phyloP scores from a whole-genome alignment of 2,888 invertebrate genomes.

The Diploptera punctata region DNA sequence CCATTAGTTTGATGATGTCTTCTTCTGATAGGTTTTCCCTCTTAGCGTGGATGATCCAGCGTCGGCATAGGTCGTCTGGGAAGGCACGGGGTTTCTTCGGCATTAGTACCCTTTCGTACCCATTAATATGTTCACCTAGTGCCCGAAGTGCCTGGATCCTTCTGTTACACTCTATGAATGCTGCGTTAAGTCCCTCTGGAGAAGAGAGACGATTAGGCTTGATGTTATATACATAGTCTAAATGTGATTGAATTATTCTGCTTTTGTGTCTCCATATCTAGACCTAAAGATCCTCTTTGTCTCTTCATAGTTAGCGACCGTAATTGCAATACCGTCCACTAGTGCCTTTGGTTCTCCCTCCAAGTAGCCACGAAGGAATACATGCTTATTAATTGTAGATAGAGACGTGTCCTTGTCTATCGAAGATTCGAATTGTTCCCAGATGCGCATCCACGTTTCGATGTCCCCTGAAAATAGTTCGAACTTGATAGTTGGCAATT shows the following conservation, averaged over 20 bases:
- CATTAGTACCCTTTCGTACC: neutral
- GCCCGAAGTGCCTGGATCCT: neutral
- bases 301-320: neutral
- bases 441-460: neutral
- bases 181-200: neutral
- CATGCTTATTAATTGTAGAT: slow-evolving; percentile 20
- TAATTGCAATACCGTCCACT: slow-evolving; percentile 10
- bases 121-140: neutral
- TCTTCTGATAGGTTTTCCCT: neutral
- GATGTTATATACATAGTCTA: neutral
- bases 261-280: neutral
- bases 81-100: neutral
- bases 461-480: neutral
- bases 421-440: slow-evolving; percentile 12
- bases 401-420: neutral
- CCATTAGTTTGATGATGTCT: neutral
- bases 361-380: neutral
- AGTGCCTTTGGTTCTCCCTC: slow-evolving; percentile 11
- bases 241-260: slow-evolving; percentile 8
- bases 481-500: no score
- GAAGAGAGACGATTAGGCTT: neutral
- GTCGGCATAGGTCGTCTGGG: neutral
- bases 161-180: neutral
- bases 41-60: neutral
- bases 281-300: neutral